phyloP scores from a whole-genome alignment of 2,113 vertebrate species.

The Tautogolabrus adspersus region DNA sequence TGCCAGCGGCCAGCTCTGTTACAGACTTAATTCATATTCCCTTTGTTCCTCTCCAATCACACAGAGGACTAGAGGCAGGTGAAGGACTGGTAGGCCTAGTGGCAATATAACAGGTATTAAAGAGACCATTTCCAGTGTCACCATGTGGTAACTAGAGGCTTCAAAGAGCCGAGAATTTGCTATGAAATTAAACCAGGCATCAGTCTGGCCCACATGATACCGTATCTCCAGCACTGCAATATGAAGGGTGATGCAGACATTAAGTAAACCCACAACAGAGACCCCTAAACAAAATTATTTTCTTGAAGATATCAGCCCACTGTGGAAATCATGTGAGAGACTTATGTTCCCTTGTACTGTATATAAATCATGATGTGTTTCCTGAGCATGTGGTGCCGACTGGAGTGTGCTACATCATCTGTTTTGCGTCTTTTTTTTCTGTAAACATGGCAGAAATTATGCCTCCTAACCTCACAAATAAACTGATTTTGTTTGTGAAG shows the following conservation, averaged over 20 bases:
- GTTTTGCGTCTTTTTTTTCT: conserved; percentile 33
- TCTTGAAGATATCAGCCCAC: conserved; percentile 29
- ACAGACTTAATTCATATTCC: conserved; percentile 75
- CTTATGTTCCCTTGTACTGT: conserved; percentile 11
- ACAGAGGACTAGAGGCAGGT: conserved; percentile 57
- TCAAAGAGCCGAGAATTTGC: conserved; percentile 73
- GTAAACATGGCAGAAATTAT: conserved; percentile 61
- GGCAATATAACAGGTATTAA: conserved; percentile 76
- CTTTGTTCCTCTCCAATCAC: conserved; percentile 73
- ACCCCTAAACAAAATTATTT: conserved; percentile 40
- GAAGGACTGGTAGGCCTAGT: conserved; percentile 46
- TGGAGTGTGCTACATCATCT: conserved; percentile 41
- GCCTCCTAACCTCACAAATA: conserved; percentile 44
- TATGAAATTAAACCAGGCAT: conserved; percentile 73
- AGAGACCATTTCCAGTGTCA: conserved; percentile 70
- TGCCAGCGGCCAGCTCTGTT: conserved; percentile 67
- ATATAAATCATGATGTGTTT: conserved; percentile 53
- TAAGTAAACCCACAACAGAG: conserved; percentile 45
- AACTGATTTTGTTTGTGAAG: conserved; percentile 59
- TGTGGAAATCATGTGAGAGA: conserved; percentile 30
- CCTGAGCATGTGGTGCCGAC: conserved; percentile 21
- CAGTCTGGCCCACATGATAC: conserved; percentile 40
- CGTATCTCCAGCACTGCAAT: conserved; percentile 32
- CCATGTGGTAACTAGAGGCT: conserved; percentile 67
- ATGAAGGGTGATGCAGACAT: conserved; percentile 54